Percentiles rank a stretch among this genome's conserved stretches.
phyloP scores from a whole-genome alignment of 2,888 invertebrate genomes.

The Luperina testacea region DNA sequence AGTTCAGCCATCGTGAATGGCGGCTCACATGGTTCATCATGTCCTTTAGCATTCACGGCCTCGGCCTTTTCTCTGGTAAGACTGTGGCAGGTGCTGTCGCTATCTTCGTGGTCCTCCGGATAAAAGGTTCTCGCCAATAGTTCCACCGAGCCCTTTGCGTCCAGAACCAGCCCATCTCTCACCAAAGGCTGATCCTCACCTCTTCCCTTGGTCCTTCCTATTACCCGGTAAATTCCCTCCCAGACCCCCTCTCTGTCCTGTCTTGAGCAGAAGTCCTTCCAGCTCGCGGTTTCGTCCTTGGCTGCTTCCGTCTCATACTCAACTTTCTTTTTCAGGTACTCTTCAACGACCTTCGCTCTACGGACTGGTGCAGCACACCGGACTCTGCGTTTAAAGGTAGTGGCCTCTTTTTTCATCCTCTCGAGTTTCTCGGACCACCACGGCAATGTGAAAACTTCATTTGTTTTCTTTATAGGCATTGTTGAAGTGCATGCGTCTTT shows the following conservation, averaged over 20 bases:
- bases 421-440: too few relatives aligned
- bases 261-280: conserved; percentile 48
- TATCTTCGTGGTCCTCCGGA: background rate
- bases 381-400: background rate
- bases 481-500: too few relatives aligned
- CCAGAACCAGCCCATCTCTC: background rate
- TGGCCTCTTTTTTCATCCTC: too few relatives aligned
- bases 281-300: background rate
- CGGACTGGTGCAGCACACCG: background rate
- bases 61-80: background rate
- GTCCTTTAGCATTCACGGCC: background rate
- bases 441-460: too few relatives aligned
- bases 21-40: conserved; percentile 28
- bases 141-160: conserved; percentile 20
- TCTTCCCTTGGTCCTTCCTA: conserved; percentile 5
- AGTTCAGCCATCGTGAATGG: conserved; percentile 44
- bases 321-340: background rate
- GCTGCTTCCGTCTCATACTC: background rate
- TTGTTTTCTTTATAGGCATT: too few relatives aligned
- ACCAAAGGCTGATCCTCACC: background rate
- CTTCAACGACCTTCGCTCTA: background rate
- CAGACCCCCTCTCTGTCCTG: conserved; percentile 33
- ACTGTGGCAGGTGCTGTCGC: background rate
- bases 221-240: conserved; percentile 28
- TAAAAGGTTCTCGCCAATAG: conserved; percentile 32